Percentiles rank a stretch among this genome's conserved stretches.
Evolutionary conservation across 2,113 vertebrate species (phyloP).

Genomic region (Camelus dromedarius): DNA sequence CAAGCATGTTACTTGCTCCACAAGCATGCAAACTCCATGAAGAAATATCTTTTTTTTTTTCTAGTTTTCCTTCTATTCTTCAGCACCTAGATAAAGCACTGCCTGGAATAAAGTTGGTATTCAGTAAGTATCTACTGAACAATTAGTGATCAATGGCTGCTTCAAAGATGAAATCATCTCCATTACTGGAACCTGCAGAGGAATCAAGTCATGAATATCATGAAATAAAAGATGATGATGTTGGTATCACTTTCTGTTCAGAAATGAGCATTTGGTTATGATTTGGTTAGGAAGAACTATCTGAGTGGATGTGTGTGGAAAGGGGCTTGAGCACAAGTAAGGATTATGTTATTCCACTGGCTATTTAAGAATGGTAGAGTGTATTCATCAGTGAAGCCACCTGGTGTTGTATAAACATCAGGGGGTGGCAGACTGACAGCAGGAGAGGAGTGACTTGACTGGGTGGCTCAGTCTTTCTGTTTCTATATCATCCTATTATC

Average conservation of each 20-base stretch:
- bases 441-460: not conserved
- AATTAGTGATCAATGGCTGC: not conserved
- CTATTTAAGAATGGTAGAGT: not conserved
- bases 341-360: not conserved
- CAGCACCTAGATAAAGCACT: not conserved
- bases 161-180: not conserved
- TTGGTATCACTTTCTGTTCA: not conserved
- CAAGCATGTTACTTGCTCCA: not conserved
- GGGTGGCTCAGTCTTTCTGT: not conserved
- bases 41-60: not conserved
- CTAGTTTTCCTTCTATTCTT: not conserved
- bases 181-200: not conserved
- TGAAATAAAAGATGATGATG: not conserved
- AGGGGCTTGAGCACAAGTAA: not conserved
- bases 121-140: not conserved
- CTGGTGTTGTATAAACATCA: not conserved
- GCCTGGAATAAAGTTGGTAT: not conserved
- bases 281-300: not conserved
- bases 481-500: not conserved
- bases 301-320: not conserved
- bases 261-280: not conserved
- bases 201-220: not conserved
- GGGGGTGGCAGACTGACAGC: not conserved
- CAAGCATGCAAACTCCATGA: not conserved
- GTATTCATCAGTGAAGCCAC: not conserved